Base-by-base conservation (phyloP, 2,888 invertebrate genomes). In the Hyppa rectilinea region DNA sequence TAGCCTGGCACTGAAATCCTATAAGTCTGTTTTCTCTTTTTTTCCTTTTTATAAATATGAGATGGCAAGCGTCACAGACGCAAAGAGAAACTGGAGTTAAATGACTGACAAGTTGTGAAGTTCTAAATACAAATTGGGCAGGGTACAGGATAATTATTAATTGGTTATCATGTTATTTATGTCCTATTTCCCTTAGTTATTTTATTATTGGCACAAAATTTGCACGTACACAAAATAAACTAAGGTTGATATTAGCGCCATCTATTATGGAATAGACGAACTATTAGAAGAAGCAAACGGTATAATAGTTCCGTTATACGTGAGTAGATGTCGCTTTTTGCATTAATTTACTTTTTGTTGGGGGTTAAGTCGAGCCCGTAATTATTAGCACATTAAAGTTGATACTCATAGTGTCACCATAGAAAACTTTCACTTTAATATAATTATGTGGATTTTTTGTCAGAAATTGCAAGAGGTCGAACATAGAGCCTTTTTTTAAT, bases 11-110 rank as follows among this genome's bases (percentile, higher is more conserved):
- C 50, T 71, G 65, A 67, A 77, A 80, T 73, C 63, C 70, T 72
- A 40, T 52, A 63, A 36, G 23, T 63, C 12, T 61, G 6, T 9
- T 67, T 38, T 78, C 85, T 66, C 83, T 78, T 49, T 85, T 71
- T 67, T 58, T 55, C 45, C 4, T 12, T 1, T 1, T 2, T 17
- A 9, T 4, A 23, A 53, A 2, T 34, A 23, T 49, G 83, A 71
- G 65, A 74, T 3, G 23, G 63, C 64, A 56, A 29, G 20, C 34
- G 34, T 40, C 56, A 72, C 43, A 50, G 6, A 17, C 23, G 20
- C 14, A 55, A 47, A 40, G 14, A 45, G 20, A 76, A 29, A 45
- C 47, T 49, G 31, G 12, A 31, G 1, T 10, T 12, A 20, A 17
- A 26, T 17, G 23, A 47, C 58, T 64, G 66, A 52, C 53, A 34